Base-by-base conservation (phyloP, 2,797 vertebrate genomes). In the Ctenopoma kingsleyae region DNA sequence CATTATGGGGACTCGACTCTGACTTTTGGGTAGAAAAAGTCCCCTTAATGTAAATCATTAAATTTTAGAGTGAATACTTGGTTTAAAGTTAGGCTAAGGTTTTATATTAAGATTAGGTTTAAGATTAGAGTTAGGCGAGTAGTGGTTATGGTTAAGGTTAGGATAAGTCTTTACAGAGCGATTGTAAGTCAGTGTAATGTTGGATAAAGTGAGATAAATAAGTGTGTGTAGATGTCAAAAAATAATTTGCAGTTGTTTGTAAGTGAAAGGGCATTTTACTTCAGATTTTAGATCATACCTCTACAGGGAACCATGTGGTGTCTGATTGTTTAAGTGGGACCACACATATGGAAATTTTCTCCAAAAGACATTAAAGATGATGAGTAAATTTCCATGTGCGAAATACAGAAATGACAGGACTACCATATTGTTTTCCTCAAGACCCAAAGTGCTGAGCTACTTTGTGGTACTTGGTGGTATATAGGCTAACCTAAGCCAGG, bases 241-340 rank as follows among this genome's bases (percentile, higher is more conserved):
- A 81, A 62, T 0, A 60, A 62, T 68, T 71, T 82, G 40, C 69
- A 72, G 58, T 72, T 85, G 59, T 86, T 46, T 86, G 76, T 78
- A 77, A 82, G 66, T 63, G 61, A 87, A 81, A 80, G 51, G 48
- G 87, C 73, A 71, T 85, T 84, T 87, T 82, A 81, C 50, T 56
- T 82, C 15, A 56, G 12, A 70, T 79, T 80, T 78, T 35, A 74
- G 44, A 75, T 78, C 59, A 75, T 59, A 57, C 35, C 58, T 47
- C 52, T 59, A 79, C 77, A 67, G 81, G 64, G 56, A 74, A 56
- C 20, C 52, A 27, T 53, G 40, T 38, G 43, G 17, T 23, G 3
- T 20, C 27, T 10, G n/a, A 56, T 71, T 62, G 19, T 72, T 19
- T 25, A 44, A 35, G 13, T 9, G 30, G 38, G 27, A 54, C 27